A percentile compares a stretch with the other conserved stretches of the same genome.
phyloP scores from a whole-genome alignment of 2,113 vertebrate species.

The Falco punctatus region DNA sequence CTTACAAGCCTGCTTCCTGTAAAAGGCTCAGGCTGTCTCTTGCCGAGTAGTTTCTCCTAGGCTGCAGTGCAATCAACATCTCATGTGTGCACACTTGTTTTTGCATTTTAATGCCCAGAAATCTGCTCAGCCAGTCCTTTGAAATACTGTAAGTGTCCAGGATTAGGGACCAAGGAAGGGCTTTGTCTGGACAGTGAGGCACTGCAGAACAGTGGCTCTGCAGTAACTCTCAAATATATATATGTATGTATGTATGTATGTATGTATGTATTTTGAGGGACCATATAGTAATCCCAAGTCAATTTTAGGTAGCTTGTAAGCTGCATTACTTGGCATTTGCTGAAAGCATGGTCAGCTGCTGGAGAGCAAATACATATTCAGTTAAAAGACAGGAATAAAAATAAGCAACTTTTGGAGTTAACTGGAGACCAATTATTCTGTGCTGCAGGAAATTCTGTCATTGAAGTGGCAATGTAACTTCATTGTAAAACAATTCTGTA shows the following conservation, averaged over 20 bases:
- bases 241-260: background rate
- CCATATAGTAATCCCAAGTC: background rate
- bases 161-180: background rate
- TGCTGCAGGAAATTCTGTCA: background rate
- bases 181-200: background rate
- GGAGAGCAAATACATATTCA: background rate
- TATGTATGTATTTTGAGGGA: background rate
- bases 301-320: background rate
- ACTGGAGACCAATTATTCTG: background rate
- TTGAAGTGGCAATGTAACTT: background rate
- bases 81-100: fast-evolving
- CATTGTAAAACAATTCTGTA: background rate
- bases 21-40: background rate
- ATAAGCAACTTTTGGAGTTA: background rate
- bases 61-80: background rate
- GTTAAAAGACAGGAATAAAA: background rate
- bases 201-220: background rate
- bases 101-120: background rate
- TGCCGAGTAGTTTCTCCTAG: background rate
- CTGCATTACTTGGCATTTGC: background rate
- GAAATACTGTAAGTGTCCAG: background rate
- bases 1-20: too few species aligned
- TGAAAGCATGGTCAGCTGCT: background rate
- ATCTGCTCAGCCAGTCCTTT: background rate
- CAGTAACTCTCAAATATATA: background rate